phyloP scores from a whole-genome alignment of 2,888 invertebrate genomes.

The Frankliniella intonsa region DNA sequence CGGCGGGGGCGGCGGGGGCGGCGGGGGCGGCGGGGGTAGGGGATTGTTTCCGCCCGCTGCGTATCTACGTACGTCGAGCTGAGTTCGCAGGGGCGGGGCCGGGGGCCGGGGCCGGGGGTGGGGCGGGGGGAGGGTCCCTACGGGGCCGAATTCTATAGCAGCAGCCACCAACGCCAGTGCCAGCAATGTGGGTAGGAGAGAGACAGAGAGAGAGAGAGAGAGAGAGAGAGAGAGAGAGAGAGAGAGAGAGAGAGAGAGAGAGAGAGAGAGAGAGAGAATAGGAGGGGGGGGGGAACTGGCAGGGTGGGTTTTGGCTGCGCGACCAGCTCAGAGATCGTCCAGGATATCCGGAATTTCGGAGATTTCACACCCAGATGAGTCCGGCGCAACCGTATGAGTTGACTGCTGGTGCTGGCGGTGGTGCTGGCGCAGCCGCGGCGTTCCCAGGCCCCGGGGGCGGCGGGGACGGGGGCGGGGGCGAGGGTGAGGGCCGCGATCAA shows the following conservation, averaged over 20 bases:
- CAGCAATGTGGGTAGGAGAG: too few species aligned
- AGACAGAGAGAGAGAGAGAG: too few species aligned
- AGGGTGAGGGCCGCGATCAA: not conserved
- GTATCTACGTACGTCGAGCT: not conserved
- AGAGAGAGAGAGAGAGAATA: too few species aligned
- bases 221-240: too few species aligned
- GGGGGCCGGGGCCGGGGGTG: not conserved
- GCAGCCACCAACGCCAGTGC: too few species aligned
- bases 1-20: not conserved
- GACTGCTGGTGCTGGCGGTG: not conserved
- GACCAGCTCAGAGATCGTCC: conserved; percentile 10
- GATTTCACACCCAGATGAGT: conserved; percentile 26
- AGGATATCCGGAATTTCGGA: conserved; percentile 22
- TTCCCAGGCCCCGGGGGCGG: not conserved
- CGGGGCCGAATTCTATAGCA: too few species aligned
- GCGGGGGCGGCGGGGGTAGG: not conserved
- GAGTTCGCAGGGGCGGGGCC: not conserved
- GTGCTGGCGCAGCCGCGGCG: not conserved
- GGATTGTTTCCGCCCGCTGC: not conserved
- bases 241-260: too few species aligned
- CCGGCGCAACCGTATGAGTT: not conserved
- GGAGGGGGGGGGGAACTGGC: too few species aligned
- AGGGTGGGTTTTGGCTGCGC: conserved; percentile 4
- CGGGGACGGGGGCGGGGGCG: not conserved
- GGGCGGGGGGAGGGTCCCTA: too few species aligned